Conservation (phyloP, 35 echinoderm and acorn worm species). For the Apostichopus parvimensis region DNA sequence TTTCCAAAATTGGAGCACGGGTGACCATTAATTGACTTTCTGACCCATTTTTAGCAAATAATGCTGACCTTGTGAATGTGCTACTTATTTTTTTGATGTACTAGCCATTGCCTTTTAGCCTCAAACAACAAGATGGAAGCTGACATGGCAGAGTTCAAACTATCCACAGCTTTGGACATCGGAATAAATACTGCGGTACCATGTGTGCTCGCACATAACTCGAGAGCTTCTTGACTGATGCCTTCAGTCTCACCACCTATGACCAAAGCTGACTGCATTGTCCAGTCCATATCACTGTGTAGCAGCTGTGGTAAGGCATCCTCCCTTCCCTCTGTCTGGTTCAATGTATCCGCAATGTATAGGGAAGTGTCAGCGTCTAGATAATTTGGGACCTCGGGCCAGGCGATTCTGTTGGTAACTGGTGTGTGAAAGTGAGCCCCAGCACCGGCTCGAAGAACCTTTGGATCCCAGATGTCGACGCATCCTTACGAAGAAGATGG, state of each 20-base stretch:
- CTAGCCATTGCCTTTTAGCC: constrained; percentile 74
- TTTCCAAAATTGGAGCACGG: no score
- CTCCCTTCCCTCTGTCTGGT: not conserved
- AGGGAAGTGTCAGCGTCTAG: constrained; percentile 51
- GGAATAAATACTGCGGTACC: constrained; percentile 74
- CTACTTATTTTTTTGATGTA: not conserved
- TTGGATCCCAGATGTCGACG: constrained; percentile 96
- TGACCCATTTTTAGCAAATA: no score
- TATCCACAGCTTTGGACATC: constrained; percentile 73
- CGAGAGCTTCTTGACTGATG: constrained; percentile 67
- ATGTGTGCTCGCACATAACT: constrained; percentile 60
- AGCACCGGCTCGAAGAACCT: constrained; percentile 84
- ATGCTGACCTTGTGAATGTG: no score
- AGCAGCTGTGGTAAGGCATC: not conserved
- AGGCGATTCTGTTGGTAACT: constrained; percentile 64
- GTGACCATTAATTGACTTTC: no score
- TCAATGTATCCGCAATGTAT: constrained; percentile 66
- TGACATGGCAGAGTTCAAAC: constrained; percentile 85
- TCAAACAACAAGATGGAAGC: constrained; percentile 87
- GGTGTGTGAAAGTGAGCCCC: constrained; percentile 86
- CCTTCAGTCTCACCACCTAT: constrained; percentile 98
- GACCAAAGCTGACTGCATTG: constrained; percentile 59
- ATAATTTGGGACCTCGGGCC: constrained; percentile 63
- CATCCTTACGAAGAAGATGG: constrained; percentile 64
- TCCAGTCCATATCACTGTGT: constrained; percentile 76